These are phyloP conservation scores for Aleiodes sp. DNA, from an alignment of 1,140 invertebrate species.

Conservation along the genomic window DNA sequence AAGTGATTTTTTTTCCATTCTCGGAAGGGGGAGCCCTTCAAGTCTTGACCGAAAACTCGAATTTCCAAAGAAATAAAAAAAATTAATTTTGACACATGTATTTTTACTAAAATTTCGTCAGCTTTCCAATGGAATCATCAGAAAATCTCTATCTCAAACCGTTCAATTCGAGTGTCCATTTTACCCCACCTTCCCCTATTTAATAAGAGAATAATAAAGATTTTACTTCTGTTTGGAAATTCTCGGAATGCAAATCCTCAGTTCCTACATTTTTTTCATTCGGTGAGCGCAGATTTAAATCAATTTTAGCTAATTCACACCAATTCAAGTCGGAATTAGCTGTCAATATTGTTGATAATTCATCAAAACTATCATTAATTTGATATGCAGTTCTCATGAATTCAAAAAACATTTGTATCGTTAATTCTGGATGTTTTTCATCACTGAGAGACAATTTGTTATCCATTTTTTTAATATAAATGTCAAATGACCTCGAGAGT, in stretches of 20 bases:
- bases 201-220: no score
- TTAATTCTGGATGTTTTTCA: conserved; percentile 66
- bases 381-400: conserved; percentile 78
- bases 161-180: no score
- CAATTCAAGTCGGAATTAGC: conserved; percentile 71
- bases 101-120: no score
- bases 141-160: no score
- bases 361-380: conserved; percentile 71
- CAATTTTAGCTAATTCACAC: conserved; percentile 68
- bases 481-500: conserved; percentile 11
- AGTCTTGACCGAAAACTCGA: no score
- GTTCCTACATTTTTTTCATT: conserved; percentile 35
- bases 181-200: no score
- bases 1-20: no score
- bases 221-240: conserved; percentile 20
- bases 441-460: conserved; percentile 32
- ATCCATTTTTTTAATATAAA: conserved; percentile 24
- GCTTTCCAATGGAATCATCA: no score
- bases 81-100: no score
- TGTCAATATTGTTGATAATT: conserved; percentile 66
- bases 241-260: neutral
- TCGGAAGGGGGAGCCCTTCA: no score
- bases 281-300: conserved; percentile 47
- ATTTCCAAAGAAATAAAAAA: no score
- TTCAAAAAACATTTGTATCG: conserved; percentile 76